Percentiles rank a stretch among this genome's conserved stretches.
Evolutionary conservation across 1,140 invertebrate genomes (phyloP).

Genomic region (Phenacoccus solenopsis): DNA sequence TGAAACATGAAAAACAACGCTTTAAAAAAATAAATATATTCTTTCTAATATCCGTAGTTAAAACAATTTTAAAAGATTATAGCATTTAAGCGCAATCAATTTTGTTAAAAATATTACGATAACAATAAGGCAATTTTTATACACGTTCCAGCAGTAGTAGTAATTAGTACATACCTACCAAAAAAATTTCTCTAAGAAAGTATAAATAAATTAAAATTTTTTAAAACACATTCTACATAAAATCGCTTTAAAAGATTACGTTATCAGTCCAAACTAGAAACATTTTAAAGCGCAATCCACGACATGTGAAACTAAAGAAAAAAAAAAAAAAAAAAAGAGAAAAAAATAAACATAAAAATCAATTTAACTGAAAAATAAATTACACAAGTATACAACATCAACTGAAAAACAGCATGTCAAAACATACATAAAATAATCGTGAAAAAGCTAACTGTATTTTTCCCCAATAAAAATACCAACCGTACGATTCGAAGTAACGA

Average conservation of each 20-base stretch:
- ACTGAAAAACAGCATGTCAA: neutral
- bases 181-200: slow-evolving; percentile 5
- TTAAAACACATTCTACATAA: slow-evolving; percentile 14
- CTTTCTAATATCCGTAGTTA: slow-evolving; percentile 9
- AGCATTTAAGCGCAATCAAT: slow-evolving; percentile 12
- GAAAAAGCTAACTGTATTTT: too few relatives aligned
- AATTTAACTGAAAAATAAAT: neutral
- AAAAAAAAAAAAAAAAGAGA: neutral
- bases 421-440: neutral
- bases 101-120: slow-evolving; percentile 8
- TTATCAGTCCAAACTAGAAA: slow-evolving; percentile 12
- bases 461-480: neutral
- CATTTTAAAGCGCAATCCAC: slow-evolving; percentile 5
- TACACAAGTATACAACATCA: neutral
- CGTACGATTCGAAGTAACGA: neutral
- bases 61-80: slow-evolving; percentile 13
- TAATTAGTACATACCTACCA: slow-evolving; percentile 7
- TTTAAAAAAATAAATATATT: slow-evolving; percentile 10
- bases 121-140: neutral
- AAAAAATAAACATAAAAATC: neutral
- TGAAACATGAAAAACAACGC: neutral
- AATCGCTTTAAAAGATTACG: neutral
- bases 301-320: neutral
- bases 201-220: slow-evolving; percentile 12
- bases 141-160: neutral